Evolutionary conservation across 2,113 vertebrate genomes (phyloP), one percentile per base, ranked within the genome.

Genomic region (Paedocypris sp.): DNA sequence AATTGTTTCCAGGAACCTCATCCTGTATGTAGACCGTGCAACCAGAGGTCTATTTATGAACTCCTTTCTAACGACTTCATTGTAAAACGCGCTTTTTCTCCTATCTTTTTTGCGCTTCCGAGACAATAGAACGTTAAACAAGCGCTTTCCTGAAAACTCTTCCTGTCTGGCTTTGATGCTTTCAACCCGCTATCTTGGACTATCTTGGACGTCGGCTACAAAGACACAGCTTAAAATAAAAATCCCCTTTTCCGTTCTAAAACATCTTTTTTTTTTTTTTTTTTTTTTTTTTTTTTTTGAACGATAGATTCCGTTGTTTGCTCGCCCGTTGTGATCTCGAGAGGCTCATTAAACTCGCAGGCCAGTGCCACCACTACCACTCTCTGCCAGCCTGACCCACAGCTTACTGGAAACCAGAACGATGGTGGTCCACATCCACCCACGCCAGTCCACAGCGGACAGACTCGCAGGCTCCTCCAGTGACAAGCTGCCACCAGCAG

Each of bases 401-500:
- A 4, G 38, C 61, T 64, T 63, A 28, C 67, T 64, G 61, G 39
- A 64, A 59, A 47, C 32, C 4, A 22, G 33, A 49, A 22, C 25
- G 28, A 41, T 29, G 39, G 61, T 60, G 53, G 51, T 66, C 57
- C 45, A 19, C 26, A 46, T 49, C 49, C 68, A 54, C 51, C 16
- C 42, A 73, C 60, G 36, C 12, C 32, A 38, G 7, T 60, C 22
- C 32, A 28, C 36, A 5, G 16, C 13, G 36, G 52, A 57, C 32
- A 62, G 48, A 60, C 62, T 64, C 15, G 7, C 3, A 57, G 64
- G 28, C 69, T 36, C 38, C 3, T 43, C 59, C 62, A 81, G 66
- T 82, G 75, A 77, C 76, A 62, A 53, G 15, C 41, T 56, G 51
- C 74, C 64, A 71, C 85, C 85, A 87, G 74, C 75, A 87, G 83